Conservation (phyloP, 2,113 vertebrate genomes). For the Anolis sagrei region DNA sequence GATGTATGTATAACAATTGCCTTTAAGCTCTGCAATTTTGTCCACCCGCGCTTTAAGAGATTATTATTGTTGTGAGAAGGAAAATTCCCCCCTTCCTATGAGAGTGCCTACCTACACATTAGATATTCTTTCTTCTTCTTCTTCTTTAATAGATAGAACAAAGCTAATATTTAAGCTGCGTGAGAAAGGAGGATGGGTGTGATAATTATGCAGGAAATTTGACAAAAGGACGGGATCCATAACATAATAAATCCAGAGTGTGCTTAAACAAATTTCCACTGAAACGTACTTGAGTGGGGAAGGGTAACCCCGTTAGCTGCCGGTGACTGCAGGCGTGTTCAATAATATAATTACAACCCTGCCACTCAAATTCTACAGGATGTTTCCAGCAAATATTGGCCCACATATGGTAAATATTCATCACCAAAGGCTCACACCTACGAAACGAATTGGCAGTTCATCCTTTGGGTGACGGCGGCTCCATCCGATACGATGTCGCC, state of each 20-base stretch:
- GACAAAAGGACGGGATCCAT: not conserved
- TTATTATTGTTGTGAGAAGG: not conserved
- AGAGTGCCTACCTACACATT: not conserved
- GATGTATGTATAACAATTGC: not conserved
- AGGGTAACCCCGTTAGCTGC: not conserved
- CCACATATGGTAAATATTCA: constrained; percentile 5
- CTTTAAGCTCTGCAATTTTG: not conserved
- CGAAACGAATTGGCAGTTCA: constrained; percentile 24
- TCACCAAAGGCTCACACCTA: constrained; percentile 40
- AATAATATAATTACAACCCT: constrained; percentile 20
- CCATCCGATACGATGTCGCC: constrained; percentile 26
- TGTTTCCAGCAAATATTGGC: constrained; percentile 29
- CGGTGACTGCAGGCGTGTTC: not conserved
- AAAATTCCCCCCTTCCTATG: constrained; percentile 1
- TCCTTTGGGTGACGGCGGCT: constrained; percentile 16
- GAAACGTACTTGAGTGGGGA: not conserved
- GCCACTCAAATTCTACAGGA: constrained; percentile 28
- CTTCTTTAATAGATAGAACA: not conserved
- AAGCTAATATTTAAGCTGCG: not conserved
- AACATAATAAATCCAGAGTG: not conserved
- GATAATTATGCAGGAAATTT: constrained; percentile 1
- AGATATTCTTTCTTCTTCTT: not conserved
- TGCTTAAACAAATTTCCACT: not conserved
- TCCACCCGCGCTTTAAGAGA: not conserved
- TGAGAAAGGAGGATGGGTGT: not conserved